These are phyloP conservation scores for Ammodytes marinus DNA, from an alignment of 2,113 vertebrate species.

Conservation along the genomic window DNA sequence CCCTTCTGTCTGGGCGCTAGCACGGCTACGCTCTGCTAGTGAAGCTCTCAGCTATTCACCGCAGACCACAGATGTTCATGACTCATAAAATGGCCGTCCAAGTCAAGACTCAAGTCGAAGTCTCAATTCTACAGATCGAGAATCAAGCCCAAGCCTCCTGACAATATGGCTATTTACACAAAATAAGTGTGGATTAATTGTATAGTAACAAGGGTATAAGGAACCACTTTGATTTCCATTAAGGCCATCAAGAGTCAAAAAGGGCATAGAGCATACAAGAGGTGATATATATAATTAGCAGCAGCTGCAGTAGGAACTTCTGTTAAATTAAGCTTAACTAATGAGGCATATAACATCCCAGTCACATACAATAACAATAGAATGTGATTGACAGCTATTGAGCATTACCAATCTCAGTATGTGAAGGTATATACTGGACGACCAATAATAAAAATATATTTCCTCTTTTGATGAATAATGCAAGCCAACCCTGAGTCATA, in stretches of 20 bases:
- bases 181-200: not conserved
- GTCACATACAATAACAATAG: not conserved
- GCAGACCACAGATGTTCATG: conserved; percentile 43
- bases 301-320: not conserved
- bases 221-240: not conserved
- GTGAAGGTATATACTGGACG: not conserved
- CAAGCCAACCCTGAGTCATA: not conserved
- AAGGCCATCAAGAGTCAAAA: not conserved
- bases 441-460: not conserved
- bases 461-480: not conserved
- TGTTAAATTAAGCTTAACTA: not conserved
- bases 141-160: not conserved
- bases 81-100: conserved; percentile 29
- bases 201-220: not conserved
- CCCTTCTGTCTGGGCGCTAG: conserved; percentile 24
- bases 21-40: conserved; percentile 4
- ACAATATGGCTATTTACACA: not conserved
- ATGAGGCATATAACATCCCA: not conserved
- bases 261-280: too few species aligned
- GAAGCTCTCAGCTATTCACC: conserved; percentile 29
- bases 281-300: not conserved
- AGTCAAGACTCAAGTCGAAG: not conserved
- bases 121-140: not conserved
- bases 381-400: not conserved
- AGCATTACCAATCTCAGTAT: not conserved